phyloP scores from a whole-genome alignment of 2,113 vertebrate genomes.

The Brevimyrus niger region DNA sequence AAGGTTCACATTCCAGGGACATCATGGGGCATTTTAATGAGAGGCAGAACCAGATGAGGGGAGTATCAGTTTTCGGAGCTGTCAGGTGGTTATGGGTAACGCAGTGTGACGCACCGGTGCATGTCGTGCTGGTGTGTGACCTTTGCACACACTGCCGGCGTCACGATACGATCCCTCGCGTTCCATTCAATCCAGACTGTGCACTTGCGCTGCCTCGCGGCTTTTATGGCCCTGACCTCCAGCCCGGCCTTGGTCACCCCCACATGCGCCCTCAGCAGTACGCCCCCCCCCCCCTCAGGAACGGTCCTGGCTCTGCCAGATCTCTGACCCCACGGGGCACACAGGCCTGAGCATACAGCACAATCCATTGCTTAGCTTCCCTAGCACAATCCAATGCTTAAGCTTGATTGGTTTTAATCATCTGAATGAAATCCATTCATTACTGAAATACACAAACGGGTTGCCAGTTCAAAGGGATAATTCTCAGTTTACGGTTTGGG shows the following conservation, averaged over 20 bases:
- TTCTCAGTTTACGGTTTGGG: neutral
- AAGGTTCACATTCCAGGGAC: neutral
- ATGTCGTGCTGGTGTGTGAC: neutral
- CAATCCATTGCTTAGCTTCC: no score
- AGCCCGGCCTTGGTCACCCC: neutral
- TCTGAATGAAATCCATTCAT: neutral
- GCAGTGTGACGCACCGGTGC: neutral
- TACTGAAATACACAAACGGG: neutral
- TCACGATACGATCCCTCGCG: neutral
- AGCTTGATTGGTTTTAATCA: neutral
- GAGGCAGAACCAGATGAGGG: neutral
- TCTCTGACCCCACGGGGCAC: neutral
- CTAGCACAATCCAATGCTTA: neutral
- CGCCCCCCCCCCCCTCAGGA: neutral
- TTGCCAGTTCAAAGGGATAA: neutral
- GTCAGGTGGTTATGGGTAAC: neutral
- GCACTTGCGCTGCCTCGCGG: neutral
- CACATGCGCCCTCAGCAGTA: neutral
- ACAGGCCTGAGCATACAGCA: neutral
- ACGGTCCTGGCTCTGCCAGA: neutral
- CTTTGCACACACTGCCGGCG: neutral
- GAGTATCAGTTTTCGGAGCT: neutral
- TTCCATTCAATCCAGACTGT: neutral
- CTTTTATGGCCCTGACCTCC: neutral
- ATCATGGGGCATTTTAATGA: neutral